Base-by-base conservation (phyloP, 2,797 vertebrate species). In the Lophotriccus pileatus region DNA sequence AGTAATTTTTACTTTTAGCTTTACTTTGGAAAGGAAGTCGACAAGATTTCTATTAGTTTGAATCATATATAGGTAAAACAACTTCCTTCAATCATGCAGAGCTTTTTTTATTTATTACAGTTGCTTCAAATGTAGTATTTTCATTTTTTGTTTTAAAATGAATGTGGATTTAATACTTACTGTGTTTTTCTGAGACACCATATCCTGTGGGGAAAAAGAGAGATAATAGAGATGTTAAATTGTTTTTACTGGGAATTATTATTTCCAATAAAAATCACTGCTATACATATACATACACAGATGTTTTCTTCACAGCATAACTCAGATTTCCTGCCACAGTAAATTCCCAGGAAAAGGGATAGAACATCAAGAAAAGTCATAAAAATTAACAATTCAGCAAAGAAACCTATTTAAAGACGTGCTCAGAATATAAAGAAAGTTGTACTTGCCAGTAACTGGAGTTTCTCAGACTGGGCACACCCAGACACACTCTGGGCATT, bases 121-220 rank as follows among this genome's bases (percentile, higher is more conserved):
- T 47, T 86, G 7, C 20, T 94, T 94, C 41, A 73, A 85, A 80
- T 46, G 21, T 6, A 50, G 28, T 17, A 84, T 50, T 44, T n/a
- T 70, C 34, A 80, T 39, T 72, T 68, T 77, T 5, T 50, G 24
- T 81, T 88, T 89, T 78, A 86, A 87, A 97, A 96, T 83, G 5
- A 88, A 73, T n/a, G 27, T 85, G 63, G 79, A 93, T 96, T 93
- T 95, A 93, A 97, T 97, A 99, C 99, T 99, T 98, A 99, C 99
- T 98, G 98, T 99, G 97, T 99, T 99, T 97, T 99, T 99, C 95
- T 99, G 99, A 78, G 98, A 98, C 87, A 99, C 99, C 98, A 99
- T 99, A 96, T 99, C 98, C 99, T 99, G 97, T 24, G 95, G 94
- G 95, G 64, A 8, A 41, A n/a, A 55, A 66, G 60, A 62, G 56